Percentiles rank a stretch among this genome's conserved stretches.
phyloP scores from a whole-genome alignment of 2,113 vertebrate genomes.

The Hystrix brachyura region DNA sequence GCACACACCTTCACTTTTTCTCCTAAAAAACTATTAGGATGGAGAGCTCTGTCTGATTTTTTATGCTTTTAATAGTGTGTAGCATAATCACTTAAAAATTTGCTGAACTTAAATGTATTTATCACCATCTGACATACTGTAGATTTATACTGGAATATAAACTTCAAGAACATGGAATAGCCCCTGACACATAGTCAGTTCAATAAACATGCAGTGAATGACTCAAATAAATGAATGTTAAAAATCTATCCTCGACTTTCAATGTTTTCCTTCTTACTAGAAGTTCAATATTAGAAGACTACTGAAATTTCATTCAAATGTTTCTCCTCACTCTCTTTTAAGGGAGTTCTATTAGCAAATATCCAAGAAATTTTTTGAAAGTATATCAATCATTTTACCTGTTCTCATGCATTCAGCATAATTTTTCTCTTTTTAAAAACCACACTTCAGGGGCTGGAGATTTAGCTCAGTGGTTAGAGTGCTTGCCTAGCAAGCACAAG shows the following conservation, averaged over 20 bases:
- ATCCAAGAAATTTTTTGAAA: conserved; percentile 10
- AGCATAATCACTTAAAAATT: neutral
- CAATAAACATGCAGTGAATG: neutral
- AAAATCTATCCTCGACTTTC: neutral
- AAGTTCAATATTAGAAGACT: neutral
- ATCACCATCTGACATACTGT: neutral
- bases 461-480: too few relatives aligned
- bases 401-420: neutral
- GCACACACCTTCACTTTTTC: neutral
- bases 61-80: neutral
- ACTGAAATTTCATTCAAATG: conserved; percentile 32
- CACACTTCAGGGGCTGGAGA: neutral
- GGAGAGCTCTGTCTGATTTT: neutral
- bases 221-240: neutral
- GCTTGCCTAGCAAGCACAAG: too few relatives aligned
- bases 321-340: neutral
- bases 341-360: neutral
- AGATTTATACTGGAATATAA: neutral
- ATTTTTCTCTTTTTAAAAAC: neutral
- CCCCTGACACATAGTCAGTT: neutral
- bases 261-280: neutral
- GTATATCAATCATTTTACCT: neutral
- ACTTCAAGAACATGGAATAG: neutral
- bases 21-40: neutral
- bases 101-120: neutral